Base-by-base conservation (phyloP, 2,797 vertebrate genomes). In the Mus caroli region DNA sequence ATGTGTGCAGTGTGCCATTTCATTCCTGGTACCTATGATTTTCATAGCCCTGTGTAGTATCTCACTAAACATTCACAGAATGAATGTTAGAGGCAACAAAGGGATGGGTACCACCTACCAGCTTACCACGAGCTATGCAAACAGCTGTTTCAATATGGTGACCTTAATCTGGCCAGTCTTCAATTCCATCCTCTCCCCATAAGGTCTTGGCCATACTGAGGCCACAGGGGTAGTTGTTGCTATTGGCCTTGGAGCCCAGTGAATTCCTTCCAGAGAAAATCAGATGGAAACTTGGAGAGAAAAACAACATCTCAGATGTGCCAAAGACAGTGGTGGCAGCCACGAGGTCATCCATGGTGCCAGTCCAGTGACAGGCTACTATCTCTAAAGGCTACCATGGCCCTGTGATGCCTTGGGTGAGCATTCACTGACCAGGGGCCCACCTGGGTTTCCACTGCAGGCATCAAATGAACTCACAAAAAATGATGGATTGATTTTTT, bases 401-500 rank as follows among this genome's bases (percentile, higher is more conserved):
- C 6, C 28, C 9, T 34, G 4, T 0, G 22, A 64, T n/a, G 22
- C 40, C 76, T 22, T 26, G 54, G 22, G 12, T 77, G 75, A 77
- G 50, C 6, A 20, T 31, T 89, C 37, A 28, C 34, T 3, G 11
- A 78, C 54, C 62, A 54, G 69, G 52, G 92, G 71, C n/a, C 46
- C 89, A 82, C 60, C 62, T 31, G 24, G 43, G 71, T 67, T 60
- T 43, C 52, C 76, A 54, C 46, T 46, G 8, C 19, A 93, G 89
- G 56, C 43, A 95, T 69, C 82, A 54, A 15, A 40, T 54, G 2
- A 95, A 92, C 75, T 40, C 2, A 0, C 20, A 87, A 85, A 94
- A 97, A 96, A 90, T 0, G 96, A 95, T 92, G 93, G 94, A 85
- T 95, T 89, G 67, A 79, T 96, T 94, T 86, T 54, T 85, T 94